Evolutionary conservation across 2,113 vertebrate species (phyloP), one percentile per base, ranked within the genome.

Genomic region (Prietella phreatophila): DNA sequence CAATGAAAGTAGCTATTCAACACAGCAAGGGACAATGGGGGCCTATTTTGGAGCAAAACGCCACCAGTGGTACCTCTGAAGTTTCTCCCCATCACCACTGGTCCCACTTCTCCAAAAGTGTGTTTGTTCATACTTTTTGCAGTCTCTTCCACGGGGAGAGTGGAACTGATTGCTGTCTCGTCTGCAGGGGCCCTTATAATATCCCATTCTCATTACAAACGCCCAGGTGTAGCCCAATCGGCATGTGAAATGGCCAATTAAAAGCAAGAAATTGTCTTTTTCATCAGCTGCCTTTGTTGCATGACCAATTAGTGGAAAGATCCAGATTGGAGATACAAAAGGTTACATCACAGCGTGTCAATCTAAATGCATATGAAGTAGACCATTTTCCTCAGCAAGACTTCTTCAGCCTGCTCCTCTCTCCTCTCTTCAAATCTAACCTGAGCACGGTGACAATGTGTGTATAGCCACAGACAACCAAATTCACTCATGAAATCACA

Each of bases 161-260:
- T 92, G 92, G 93, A 94, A 94, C 90, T 93, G 96, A 97, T 96
- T 94, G 93, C 93, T 95, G 96, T 95, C 95, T 94, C 95, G 94
- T 95, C 96, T 97, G 96, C 96, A 96, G 95, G 97, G 96, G 94
- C 96, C 95, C 95, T 93, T 93, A 94, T 96, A 97, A 96, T 96
- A 96, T 95, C 96, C 95, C 94, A 95, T 95, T 97, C 96, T 97
- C 96, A 96, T 97, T 96, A 97, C 95, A 94, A 90, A 97, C 95
- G 94, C 96, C 96, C 97, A 97, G 97, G 96, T 97, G 96, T 97
- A 97, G 93, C 95, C 94, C 93, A 92, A 95, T 96, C 93, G 95
- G 91, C 95, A 96, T 94, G 95, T 93, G 95, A 98, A 98, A 97
- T 96, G 96, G 95, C 95, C 96, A 97, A 98, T 98, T 99, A 96